A percentile compares a stretch with the other conserved stretches of the same genome.
Evolutionary conservation across 2,888 invertebrate genomes (phyloP).

Genomic region (Brachylomia viminalis): DNA sequence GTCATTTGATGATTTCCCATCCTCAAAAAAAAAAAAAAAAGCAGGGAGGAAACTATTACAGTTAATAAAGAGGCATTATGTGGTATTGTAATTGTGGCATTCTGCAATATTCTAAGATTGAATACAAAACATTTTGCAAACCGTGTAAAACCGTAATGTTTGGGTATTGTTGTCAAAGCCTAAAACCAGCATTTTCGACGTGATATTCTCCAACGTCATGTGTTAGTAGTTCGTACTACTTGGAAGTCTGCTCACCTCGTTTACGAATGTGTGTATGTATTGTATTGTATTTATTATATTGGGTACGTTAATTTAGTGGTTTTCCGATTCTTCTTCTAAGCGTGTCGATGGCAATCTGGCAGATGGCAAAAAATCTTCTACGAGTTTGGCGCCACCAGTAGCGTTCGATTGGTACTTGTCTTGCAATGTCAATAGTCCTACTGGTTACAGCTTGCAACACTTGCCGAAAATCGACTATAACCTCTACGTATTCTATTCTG

Average conservation of each 20-base stretch:
- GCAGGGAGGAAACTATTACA: background rate
- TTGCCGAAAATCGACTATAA: too few species aligned
- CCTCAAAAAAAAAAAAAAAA: too few species aligned
- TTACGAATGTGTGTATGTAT: background rate
- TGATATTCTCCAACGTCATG: background rate
- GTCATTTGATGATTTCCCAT: too few species aligned
- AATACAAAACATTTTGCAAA: background rate
- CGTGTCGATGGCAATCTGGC: too few species aligned
- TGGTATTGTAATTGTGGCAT: background rate
- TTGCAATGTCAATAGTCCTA: too few species aligned
- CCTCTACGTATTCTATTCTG: too few species aligned
- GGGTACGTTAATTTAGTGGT: background rate
- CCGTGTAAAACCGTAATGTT: conserved; percentile 1
- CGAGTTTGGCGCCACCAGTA: too few species aligned
- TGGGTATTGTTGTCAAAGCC: background rate
- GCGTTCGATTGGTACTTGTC: too few species aligned
- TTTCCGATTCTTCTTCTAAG: background rate
- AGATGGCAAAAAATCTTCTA: too few species aligned
- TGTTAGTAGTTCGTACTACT: background rate
- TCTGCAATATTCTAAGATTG: conserved; percentile 13
- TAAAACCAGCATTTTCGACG: background rate
- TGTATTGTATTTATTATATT: background rate
- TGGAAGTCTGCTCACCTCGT: background rate
- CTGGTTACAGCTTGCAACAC: too few species aligned
- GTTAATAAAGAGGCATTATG: too few species aligned